Base-by-base conservation (phyloP, 1,140 invertebrate species). In the Dreissena polymorpha region DNA sequence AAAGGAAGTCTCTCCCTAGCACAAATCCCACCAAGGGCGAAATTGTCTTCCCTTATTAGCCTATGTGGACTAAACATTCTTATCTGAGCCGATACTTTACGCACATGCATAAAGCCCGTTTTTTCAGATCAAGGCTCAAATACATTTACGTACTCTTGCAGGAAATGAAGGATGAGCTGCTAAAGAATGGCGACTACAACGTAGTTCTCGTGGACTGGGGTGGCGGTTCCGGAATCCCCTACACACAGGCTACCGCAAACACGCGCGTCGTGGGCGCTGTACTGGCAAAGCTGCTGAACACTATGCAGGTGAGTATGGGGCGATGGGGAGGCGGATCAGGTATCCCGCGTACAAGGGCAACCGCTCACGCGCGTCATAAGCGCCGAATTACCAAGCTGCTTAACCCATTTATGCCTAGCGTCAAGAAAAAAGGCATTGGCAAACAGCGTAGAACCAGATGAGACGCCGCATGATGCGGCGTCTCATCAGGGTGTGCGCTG, bases 151-250 rank as follows among this genome's bases (percentile, higher is more conserved):
- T 39, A 2, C 39, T 39, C 39, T 39, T 39, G 18, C 60, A 83
- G 80, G 1, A 67, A 60, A 83, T 83, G 80, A 83, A 83, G 25
- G 49, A 73, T 25, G 80, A 65, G 63, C 50, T 68, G 39, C 57
- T 71, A 10, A 75, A 69, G 49, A 71, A 90, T 88, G 84, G 85
- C 49, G 79, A 89, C 53, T 85, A 96, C 85, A 98, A 98, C 90
- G 95, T 98, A 0, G 96, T 99, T 39, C 97, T 97, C 89, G 97
- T 99, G 6, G 97, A 99, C 91, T 99, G 98, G 98, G 96, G 97
- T 85, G 96, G 96, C 29, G 98, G 98, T 0, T 97, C 97, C 5
- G 95, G 95, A 0, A 95, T 98, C 87, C 98, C 98, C 91, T 99
- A 99, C 90, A 96, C 98, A 0, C 94, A 97, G 86, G 98, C 98